Evolutionary conservation across 1,140 invertebrate genomes (phyloP), one percentile per base, ranked within the genome.

Genomic region (Brachionus calyciflorus): DNA sequence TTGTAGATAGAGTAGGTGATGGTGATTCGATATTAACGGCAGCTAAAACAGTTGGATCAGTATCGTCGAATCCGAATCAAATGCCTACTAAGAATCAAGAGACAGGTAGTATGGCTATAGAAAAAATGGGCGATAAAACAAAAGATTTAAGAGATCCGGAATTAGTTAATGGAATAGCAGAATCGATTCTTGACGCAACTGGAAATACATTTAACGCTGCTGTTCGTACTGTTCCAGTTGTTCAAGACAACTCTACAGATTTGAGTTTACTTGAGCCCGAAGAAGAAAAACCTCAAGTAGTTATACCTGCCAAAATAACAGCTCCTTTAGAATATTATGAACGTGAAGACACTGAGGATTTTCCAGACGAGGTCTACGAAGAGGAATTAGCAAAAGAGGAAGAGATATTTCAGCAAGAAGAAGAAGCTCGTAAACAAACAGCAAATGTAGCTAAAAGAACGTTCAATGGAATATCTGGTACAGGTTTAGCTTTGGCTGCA

Each of bases 1-100:
- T 77, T 28, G 40, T 77, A 7, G 40, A 77, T 40, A 26, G 41
- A 17, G 44, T 60, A 28, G 44, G 28, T 53, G 76, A 77, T 24
- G 30, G 30, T 21, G 57, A 63, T 63, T 63, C 49, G 14, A 53
- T 77, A 28, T 37, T 40, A 19, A 65, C 24, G 9, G 57, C 76
- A 40, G 40, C 55, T 33, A 24, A 77, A 48, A 44, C 76, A 49
- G 46, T 28, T 30, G 24, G 26, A 24, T 48, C 55, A 14, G 53
- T 77, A 4, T 60, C 76, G 17, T 53, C 53, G 2, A 77, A 77
- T 68, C n/a, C 40, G 3, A 26, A 53, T 30, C 76, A 77, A 63
- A 77, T 77, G 76, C 76, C 76, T 26, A 17, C 40, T 7, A 26
- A 77, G 12, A 77, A 77, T 48, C 76, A 65, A 63, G 76, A 77